Evolutionary conservation across 2,113 vertebrate species (phyloP), one percentile per base, ranked within the genome.

Genomic region (Microtus pennsylvanicus): DNA sequence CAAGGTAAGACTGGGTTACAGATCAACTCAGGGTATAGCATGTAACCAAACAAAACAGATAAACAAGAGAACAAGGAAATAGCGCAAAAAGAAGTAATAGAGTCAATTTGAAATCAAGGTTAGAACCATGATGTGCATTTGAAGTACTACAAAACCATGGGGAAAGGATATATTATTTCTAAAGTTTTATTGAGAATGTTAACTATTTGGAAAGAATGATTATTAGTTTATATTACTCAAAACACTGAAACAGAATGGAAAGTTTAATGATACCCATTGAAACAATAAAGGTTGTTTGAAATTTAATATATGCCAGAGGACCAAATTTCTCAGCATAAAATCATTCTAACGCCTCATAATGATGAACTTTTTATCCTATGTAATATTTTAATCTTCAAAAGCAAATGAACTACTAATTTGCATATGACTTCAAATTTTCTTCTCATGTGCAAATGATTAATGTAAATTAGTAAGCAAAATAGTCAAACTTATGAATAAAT

Each of bases 401-500:
- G 50, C 65, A 83, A 91, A 76, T 9, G 38, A 16, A 82, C 50
- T 69, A 74, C 80, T 55, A 63, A 69, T 82, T 93, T 90, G 26
- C 26, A 65, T 91, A 58, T 24, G 82, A 63, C 72, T 92, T 17
- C 81, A 87, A 82, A 14, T 35, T 63, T 28, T 87, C 65, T 16
- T 21, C 42, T 78, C 89, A 87, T 50, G 55, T 76, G 55, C 45
- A 70, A 92, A 77, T 76, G 86, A 87, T 76, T 76, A 94, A 91
- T 89, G 13, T 82, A 87, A 82, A 65, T 47, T 65, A 85, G 0
- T 89, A 87, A 93, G 16, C 7, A 67, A 78, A 92, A 80, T 13
- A 19, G 9, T 17, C 28, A 90, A 58, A 61, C 87, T 69, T 87
- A 58, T 83, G 45, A 89, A 77, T 85, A 94, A 77, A 74, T 80